phyloP scores from a whole-genome alignment of 2,797 vertebrate genomes.

The Nannoperca australis region DNA sequence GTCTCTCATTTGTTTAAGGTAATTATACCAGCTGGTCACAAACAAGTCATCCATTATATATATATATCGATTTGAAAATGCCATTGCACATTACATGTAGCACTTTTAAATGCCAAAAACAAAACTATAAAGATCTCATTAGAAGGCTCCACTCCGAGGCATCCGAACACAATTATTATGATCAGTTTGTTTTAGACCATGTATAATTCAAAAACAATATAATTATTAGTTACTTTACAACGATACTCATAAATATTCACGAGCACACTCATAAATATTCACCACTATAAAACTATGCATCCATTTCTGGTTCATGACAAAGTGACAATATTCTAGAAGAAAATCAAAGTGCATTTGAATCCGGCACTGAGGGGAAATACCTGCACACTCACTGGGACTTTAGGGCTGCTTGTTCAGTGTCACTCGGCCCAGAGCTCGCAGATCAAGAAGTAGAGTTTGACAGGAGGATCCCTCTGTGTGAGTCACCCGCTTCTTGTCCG shows the following conservation, averaged over 20 bases:
- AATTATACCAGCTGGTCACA: conserved; percentile 2
- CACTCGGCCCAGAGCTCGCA: conserved; percentile 19
- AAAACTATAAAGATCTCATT: conserved; percentile 9
- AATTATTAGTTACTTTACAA: not conserved
- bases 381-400: conserved; percentile 30
- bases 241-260: not conserved
- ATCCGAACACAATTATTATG: not conserved
- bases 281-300: conserved; percentile 7
- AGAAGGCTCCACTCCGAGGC: not conserved
- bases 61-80: conserved; percentile 27
- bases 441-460: conserved; percentile 19
- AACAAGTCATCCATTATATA: conserved; percentile 10
- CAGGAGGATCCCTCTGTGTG: conserved; percentile 26
- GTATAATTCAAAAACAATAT: not conserved
- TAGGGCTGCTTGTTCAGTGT: conserved; percentile 42
- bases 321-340: not conserved
- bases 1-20: conserved; percentile 6
- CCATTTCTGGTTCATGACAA: not conserved
- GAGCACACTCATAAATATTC: conserved; percentile 1
- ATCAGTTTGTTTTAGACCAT: not conserved
- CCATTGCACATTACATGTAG: not conserved
- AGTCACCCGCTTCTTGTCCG: conserved; percentile 35
- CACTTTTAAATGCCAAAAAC: conserved; percentile 16
- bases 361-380: conserved; percentile 2
- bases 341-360: conserved; percentile 23